Conservation (phyloP, 2,888 invertebrate genomes). For the Carcina quercana region DNA sequence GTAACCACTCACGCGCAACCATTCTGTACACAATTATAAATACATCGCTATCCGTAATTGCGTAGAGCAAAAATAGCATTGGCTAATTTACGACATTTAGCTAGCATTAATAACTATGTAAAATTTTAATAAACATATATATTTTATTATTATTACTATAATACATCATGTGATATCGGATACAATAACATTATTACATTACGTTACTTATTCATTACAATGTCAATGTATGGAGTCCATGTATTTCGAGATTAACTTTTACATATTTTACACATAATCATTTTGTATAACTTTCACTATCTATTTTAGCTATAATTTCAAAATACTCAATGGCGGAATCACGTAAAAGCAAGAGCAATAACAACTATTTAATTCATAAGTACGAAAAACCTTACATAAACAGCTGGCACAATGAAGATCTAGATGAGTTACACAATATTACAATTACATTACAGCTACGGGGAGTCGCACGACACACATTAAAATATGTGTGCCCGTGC, state of each 20-base stretch:
- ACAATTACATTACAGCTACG: slow-evolving; percentile 50
- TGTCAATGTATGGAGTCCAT: slow-evolving; percentile 27
- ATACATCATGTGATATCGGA: slow-evolving; percentile 55
- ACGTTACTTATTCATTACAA: slow-evolving; percentile 26
- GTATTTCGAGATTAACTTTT: slow-evolving; percentile 37
- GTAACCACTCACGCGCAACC: slow-evolving; percentile 11
- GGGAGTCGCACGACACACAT: slow-evolving; percentile 55
- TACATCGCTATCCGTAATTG: slow-evolving; percentile 57
- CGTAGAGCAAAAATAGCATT: slow-evolving; percentile 70
- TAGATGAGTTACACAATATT: slow-evolving; percentile 61
- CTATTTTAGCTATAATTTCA: slow-evolving; percentile 68
- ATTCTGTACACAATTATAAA: slow-evolving; percentile 37
- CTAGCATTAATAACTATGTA: slow-evolving; percentile 63
- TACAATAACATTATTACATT: slow-evolving; percentile 41
- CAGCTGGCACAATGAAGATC: slow-evolving; percentile 73
- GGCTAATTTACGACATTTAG: slow-evolving; percentile 67
- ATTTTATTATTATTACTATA: no score
- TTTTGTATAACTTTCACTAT: slow-evolving; percentile 31
- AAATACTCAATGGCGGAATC: slow-evolving; percentile 56
- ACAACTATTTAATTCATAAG: slow-evolving; percentile 11
- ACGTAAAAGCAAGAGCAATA: slow-evolving; percentile 62
- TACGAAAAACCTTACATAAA: slow-evolving; percentile 44
- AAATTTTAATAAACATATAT: slow-evolving; percentile 55
- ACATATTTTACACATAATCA: slow-evolving; percentile 59
- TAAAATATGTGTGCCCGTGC: slow-evolving; percentile 71